phyloP scores from a whole-genome alignment of 2,113 vertebrate genomes.

The Oxyruncus cristatus region DNA sequence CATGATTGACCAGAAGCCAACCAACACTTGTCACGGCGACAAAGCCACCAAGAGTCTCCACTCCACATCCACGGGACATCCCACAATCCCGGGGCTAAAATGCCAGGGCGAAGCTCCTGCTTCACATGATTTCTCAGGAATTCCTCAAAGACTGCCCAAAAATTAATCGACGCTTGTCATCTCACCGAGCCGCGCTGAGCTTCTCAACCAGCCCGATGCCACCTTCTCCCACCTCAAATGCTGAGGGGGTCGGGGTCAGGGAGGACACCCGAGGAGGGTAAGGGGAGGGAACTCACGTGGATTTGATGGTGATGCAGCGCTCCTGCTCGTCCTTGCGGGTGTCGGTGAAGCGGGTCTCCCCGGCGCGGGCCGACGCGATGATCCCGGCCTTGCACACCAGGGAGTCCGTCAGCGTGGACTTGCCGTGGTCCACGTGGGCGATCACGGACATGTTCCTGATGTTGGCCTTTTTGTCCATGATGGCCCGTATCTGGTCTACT shows the following conservation, averaged over 20 bases:
- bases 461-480: constrained; percentile 99
- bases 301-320: constrained; percentile 97
- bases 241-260: background rate
- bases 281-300: constrained; percentile 81
- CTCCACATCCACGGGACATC: no score
- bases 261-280: background rate
- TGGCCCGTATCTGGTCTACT: constrained; percentile 95
- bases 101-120: background rate
- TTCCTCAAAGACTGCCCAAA: background rate
- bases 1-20: background rate
- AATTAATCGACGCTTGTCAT: background rate
- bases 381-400: constrained; percentile 98
- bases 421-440: constrained; percentile 94
- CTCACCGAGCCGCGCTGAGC: background rate
- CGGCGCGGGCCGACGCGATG: constrained; percentile 89
- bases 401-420: constrained; percentile 93
- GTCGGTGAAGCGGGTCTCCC: constrained; percentile 95
- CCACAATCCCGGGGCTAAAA: no score
- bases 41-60: no score
- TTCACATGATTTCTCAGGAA: no score
- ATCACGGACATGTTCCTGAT: constrained; percentile 99
- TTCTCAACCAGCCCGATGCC: background rate
- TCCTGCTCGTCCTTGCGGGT: constrained; percentile 96
- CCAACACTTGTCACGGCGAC: background rate
- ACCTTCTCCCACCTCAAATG: background rate